These are phyloP conservation scores for Rotaria socialis DNA, from an alignment of 2,888 invertebrate genomes.

Conservation along the genomic window DNA sequence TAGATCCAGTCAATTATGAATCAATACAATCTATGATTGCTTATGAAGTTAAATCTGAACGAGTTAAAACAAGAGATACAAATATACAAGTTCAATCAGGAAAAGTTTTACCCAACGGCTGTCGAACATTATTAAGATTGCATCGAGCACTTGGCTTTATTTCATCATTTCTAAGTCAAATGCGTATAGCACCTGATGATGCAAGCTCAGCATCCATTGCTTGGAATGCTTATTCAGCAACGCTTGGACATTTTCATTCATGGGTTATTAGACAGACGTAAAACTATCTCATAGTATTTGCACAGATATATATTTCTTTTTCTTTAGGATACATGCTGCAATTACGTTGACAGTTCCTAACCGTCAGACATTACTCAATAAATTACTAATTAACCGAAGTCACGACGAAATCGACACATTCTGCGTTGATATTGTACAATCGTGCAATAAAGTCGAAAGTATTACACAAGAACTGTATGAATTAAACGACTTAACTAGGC, in stretches of 20 bases:
- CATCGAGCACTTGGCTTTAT: constrained; percentile 26
- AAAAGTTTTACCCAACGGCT: background rate
- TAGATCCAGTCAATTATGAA: constrained; percentile 27
- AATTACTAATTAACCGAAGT: background rate
- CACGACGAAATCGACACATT: background rate
- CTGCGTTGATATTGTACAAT: background rate
- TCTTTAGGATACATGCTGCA: constrained; percentile 11
- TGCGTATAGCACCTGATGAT: background rate
- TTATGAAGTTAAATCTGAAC: background rate
- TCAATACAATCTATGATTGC: background rate
- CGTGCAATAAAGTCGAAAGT: background rate
- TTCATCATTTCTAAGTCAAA: background rate
- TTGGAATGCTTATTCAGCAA: background rate
- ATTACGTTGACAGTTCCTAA: background rate
- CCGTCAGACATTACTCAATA: background rate
- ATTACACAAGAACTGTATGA: constrained; percentile 16
- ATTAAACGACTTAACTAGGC: background rate
- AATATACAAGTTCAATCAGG: background rate
- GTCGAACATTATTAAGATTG: constrained; percentile 32
- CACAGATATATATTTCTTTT: no score
- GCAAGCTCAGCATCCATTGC: background rate
- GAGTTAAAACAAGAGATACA: background rate
- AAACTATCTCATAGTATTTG: no score
- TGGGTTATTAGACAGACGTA: constrained; percentile 8
- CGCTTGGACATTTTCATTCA: constrained; percentile 10